Evolutionary conservation across 2,888 invertebrate species (phyloP).

Genomic region (Branchipolynoe longqiensis): DNA sequence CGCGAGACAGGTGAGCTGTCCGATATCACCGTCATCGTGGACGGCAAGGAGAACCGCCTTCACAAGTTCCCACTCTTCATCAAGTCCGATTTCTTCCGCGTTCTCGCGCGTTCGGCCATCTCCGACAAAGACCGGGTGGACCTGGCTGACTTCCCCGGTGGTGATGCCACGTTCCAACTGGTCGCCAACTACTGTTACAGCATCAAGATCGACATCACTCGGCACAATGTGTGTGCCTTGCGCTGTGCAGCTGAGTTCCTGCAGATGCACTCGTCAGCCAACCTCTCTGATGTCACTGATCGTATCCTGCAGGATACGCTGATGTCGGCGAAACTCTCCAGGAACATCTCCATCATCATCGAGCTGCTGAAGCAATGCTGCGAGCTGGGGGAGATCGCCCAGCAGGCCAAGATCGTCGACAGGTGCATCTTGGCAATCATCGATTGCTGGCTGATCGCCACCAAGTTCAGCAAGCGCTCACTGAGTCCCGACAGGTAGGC

Average conservation of each 20-base stretch:
- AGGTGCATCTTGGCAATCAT: conserved; percentile 76
- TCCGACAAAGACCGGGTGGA: conserved; percentile 66
- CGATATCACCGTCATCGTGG: conserved; percentile 78
- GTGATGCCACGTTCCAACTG: conserved; percentile 75
- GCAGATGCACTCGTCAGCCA: conserved; percentile 77
- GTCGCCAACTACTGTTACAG: conserved; percentile 81
- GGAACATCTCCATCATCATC: conserved; percentile 71
- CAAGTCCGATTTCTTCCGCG: conserved; percentile 79
- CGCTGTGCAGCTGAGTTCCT: conserved; percentile 79
- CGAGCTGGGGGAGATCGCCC: conserved; percentile 73
- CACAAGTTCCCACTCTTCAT: conserved; percentile 81
- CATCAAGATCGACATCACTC: conserved; percentile 71
- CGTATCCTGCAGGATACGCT: conserved; percentile 77
- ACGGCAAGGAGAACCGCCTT: conserved; percentile 76
- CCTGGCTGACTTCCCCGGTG: conserved; percentile 80
- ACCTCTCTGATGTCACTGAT: conserved; percentile 75
- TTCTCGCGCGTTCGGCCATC: conserved; percentile 69
- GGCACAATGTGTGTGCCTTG: conserved; percentile 76
- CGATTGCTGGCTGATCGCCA: conserved; percentile 74
- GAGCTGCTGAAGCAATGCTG: conserved; percentile 74
- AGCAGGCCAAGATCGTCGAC: conserved; percentile 73
- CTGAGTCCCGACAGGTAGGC: conserved; percentile 30
- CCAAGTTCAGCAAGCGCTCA: conserved; percentile 58
- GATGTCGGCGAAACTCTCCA: conserved; percentile 75
- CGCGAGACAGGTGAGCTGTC: conserved; percentile 77